Evolutionary conservation across 2,797 vertebrate species (phyloP).

Genomic region (Pitangus sulphuratus): DNA sequence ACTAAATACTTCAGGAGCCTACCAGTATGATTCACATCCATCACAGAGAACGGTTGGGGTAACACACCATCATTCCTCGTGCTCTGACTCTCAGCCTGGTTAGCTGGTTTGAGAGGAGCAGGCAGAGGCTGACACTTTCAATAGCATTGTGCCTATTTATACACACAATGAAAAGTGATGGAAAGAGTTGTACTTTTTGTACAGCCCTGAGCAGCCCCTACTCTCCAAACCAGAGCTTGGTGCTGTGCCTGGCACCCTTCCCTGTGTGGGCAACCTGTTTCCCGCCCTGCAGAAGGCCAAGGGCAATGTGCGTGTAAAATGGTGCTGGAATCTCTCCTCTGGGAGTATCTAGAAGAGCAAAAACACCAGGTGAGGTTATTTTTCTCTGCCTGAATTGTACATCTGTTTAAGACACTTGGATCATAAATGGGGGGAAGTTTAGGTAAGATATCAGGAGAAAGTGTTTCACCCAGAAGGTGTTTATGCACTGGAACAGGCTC

Average conservation of each 20-base stretch:
- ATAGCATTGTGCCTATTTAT: background rate
- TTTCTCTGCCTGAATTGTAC: background rate
- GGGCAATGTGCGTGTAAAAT: background rate
- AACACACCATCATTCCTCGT: background rate
- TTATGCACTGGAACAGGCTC: background rate
- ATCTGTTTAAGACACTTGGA: background rate
- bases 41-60: background rate
- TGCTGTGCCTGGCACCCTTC: background rate
- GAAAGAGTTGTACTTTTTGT: background rate
- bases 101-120: background rate
- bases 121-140: background rate
- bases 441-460: background rate
- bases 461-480: background rate
- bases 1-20: background rate
- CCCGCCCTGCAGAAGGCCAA: accelerated
- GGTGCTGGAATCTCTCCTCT: background rate
- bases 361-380: background rate
- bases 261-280: background rate
- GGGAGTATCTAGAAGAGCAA: background rate
- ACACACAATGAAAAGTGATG: background rate
- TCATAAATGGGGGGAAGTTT: background rate
- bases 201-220: background rate
- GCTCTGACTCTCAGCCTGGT: background rate
- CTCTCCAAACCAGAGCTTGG: background rate
- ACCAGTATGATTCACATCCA: background rate